Evolutionary conservation across 2,797 vertebrate genomes (phyloP).

Genomic region (Scolopax rusticola): DNA sequence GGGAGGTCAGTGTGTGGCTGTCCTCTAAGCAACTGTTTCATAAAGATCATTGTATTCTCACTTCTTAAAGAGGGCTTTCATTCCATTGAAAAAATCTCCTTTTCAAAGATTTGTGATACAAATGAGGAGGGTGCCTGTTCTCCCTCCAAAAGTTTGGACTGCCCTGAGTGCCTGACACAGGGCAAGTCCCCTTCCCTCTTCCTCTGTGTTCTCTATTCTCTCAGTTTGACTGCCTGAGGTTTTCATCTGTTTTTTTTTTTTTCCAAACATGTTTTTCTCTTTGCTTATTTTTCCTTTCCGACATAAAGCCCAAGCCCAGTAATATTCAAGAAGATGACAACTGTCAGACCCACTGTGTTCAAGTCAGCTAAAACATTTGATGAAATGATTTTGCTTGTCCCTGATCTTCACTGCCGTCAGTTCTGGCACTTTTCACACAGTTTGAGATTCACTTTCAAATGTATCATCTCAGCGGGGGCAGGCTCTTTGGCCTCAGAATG

Average conservation of each 20-base stretch:
- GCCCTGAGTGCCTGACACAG: not conserved
- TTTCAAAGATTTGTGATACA: not conserved
- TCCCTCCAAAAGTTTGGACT: not conserved
- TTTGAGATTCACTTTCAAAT: not conserved
- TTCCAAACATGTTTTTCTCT: not conserved
- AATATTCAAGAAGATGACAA: slow-evolving; percentile 23
- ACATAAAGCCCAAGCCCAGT: not conserved
- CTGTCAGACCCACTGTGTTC: not conserved
- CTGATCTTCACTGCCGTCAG: slow-evolving; percentile 16
- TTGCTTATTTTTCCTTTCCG: not conserved
- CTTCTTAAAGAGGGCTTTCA: not conserved
- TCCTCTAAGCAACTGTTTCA: not conserved
- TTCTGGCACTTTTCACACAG: not conserved
- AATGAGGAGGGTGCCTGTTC: not conserved
- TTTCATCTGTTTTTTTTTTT: not conserved
- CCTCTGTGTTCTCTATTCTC: not conserved
- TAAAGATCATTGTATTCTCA: not conserved
- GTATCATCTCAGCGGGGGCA: not conserved
- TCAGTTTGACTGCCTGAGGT: not conserved
- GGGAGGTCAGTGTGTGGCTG: not conserved
- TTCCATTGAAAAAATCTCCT: not conserved
- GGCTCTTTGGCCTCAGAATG: not conserved
- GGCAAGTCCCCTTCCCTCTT: not conserved
- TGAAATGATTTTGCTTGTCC: not conserved
- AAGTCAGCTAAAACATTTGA: not conserved